Base-by-base conservation (phyloP, 2,888 invertebrate species). In the Falcaria lacertinaria region DNA sequence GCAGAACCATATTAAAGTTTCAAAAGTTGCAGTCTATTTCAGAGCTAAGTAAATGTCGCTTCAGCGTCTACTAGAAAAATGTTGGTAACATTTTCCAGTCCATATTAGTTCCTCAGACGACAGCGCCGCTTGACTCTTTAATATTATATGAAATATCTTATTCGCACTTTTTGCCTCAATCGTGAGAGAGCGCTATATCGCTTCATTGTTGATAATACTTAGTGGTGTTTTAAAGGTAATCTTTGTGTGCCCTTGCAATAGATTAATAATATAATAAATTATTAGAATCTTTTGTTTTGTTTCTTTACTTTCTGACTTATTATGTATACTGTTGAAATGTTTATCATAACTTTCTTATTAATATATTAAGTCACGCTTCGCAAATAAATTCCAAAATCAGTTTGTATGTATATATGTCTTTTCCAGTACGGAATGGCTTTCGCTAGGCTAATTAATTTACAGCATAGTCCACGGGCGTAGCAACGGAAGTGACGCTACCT, bases 81-180 rank as follows among this genome's bases (percentile, higher is more conserved):
- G 42, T 46, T 48, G 48, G 42, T 36, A 32, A 48, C 44, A 57
- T 60, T 54, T 57, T 52, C 39, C 48, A 43, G 47, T 47, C 48
- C 52, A 52, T 58, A 59, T 63, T 68, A 54, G 52, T 54, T 48
- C 49, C 45, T 45, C 42, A 38, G 19, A 14, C 42, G 25, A 37
- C 37, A 36, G 39, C 34, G 41, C 25, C 41, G 43, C 37, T 45
- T 53, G 43, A 39, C 45, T 44, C 41, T 52, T 54, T 47, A 51
- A 45, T 64, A 61, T 72, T 61, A 61, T 59, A 63, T 51, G 53
- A 60, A 71, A 77, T 69, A 64, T 72, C 61, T 68, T 68, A 67
- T 68, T 73, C 62, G 58, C 59, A 59, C 59, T 60, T 72, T 69
- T 72, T 68, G 53, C 59, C 55, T 54, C 60, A 64, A 61, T 62